A percentile compares a stretch with the other conserved stretches of the same genome.
Evolutionary conservation across 2,113 vertebrate genomes (phyloP).

Genomic region (Leptobrachium leishanense): DNA sequence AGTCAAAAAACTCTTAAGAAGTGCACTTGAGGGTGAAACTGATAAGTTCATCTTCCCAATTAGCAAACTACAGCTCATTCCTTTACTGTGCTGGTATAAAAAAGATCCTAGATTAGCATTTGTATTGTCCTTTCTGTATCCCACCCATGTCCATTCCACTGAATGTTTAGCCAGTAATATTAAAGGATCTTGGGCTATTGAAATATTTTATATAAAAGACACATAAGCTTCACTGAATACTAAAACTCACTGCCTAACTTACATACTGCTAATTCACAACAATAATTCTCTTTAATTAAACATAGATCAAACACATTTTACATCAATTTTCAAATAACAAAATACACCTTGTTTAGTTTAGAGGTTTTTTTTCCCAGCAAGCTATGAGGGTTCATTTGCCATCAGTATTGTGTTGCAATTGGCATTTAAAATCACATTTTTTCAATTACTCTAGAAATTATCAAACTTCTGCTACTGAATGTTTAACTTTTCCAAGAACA

Average conservation of each 20-base stretch:
- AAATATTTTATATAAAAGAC: constrained; percentile 15
- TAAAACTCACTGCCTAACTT: background rate
- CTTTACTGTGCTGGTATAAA: constrained; percentile 20
- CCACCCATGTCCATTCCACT: constrained; percentile 5
- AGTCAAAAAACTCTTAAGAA: background rate
- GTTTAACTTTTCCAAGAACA: constrained; percentile 12
- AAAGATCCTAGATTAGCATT: constrained; percentile 1
- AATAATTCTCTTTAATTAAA: background rate
- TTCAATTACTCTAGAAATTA: background rate
- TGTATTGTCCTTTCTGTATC: constrained; percentile 1
- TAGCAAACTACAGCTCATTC: constrained; percentile 8
- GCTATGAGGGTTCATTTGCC: constrained; percentile 18
- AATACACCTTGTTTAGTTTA: no score
- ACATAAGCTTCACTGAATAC: background rate
- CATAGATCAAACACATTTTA: background rate
- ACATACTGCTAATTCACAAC: no score
- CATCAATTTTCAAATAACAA: no score
- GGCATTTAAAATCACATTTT: background rate
- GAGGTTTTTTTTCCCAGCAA: background rate
- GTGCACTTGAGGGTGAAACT: constrained; percentile 27
- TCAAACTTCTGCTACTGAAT: constrained; percentile 19
- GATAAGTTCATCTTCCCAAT: constrained; percentile 29
- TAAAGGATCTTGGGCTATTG: constrained; percentile 1
- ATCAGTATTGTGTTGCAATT: background rate
- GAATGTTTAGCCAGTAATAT: constrained; percentile 22